Conservation (phyloP, 2,888 invertebrate species). For the Tryphoninae sp. region DNA sequence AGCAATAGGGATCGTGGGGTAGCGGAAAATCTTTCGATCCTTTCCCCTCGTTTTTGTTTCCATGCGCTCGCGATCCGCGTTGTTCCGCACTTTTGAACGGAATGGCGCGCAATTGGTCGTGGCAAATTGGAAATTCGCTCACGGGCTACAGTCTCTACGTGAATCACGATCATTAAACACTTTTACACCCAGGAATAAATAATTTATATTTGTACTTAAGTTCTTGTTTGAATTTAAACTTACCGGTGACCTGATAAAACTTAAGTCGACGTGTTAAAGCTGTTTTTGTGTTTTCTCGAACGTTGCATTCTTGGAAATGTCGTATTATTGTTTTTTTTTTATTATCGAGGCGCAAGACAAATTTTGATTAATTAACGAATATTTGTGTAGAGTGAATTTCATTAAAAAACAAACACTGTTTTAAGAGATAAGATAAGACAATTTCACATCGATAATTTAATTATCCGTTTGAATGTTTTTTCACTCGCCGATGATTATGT, state of each 20-base stretch:
- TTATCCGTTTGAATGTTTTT: background rate
- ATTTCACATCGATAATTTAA: background rate
- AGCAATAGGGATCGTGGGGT: constrained; percentile 70
- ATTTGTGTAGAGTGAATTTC: background rate
- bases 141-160: constrained; percentile 62
- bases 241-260: too few relatives aligned
- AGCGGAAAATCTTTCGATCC: constrained; percentile 66
- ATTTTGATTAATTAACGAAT: background rate
- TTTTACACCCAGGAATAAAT: too few relatives aligned
- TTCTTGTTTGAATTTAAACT: too few relatives aligned
- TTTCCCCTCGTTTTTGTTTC: constrained; percentile 19
- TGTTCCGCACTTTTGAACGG: constrained; percentile 65
- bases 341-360: background rate
- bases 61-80: constrained; percentile 30
- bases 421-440: background rate
- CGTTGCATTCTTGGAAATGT: too few relatives aligned
- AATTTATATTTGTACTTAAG: too few relatives aligned
- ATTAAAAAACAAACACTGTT: background rate
- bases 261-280: too few relatives aligned
- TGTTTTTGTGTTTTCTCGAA: too few relatives aligned
- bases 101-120: constrained; percentile 21
- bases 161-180: constrained; percentile 52
- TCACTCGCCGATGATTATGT: background rate
- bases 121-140: background rate
- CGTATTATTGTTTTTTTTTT: too few relatives aligned